Base-by-base conservation (phyloP, 2,113 vertebrate genomes). In the Mionectes macconnelli region DNA sequence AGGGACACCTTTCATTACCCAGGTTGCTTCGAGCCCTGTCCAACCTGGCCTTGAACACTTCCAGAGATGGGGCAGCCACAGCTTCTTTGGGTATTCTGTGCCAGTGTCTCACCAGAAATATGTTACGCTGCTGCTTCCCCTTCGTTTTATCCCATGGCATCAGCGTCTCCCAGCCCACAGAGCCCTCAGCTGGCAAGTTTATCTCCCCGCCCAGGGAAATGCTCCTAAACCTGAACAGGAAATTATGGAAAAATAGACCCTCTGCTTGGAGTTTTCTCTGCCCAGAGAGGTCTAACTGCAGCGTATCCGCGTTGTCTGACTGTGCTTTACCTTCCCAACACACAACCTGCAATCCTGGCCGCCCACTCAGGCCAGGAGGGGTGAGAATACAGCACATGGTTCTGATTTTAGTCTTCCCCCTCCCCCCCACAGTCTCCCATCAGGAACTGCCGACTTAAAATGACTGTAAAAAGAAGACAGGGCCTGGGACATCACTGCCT, bases 11-110 rank as follows among this genome's bases (percentile, higher is more conserved):
- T 3, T 30, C n/a, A 19, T 6, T 2, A 0, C 11, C 70, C 40
- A 83, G 25, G 21, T 0, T 31, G 47, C n/a, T 55, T 55, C n/a
- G 40, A 68, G 0, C n/a, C 7, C 10, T 0, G 0, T 68, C 87
- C 62, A 53, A 0, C 28, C 20, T 62, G 39, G 53, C 17, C n/a
- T 47, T 1, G 39, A 3, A 2, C 53, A 47, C 9, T 89, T 0
- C 47, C 47, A 76, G 11, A 12, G 39, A 47, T 75, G 60, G 8
- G 37, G 37, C 37, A 63, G 37, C 60, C 24, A 20, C 60, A 63
- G 60, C 37, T 40, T 63, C 25, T 62, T 27, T 62, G 59, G 11
- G 5, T 4, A 62, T 6, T 25, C 60, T 40, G 60, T 63, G 25
- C 18, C 60, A 40, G 37, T 8, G 60, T 8, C 60, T 63, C 37